Conservation (phyloP, 2,113 vertebrate genomes). For the Carassius gibelio region DNA sequence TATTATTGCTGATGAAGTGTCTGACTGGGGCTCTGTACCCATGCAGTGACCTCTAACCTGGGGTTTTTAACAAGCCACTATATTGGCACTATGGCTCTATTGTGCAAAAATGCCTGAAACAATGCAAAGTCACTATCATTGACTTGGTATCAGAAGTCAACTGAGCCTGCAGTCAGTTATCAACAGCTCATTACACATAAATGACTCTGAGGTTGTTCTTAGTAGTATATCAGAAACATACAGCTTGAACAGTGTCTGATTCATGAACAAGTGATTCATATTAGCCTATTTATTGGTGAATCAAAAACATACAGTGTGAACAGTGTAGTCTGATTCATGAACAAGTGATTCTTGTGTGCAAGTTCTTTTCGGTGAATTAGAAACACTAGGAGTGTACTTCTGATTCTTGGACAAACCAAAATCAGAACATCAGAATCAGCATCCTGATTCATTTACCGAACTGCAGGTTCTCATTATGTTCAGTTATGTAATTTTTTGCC, state of each 20-base stretch:
- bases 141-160: constrained; percentile 6
- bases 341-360: too few species aligned
- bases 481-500: too few species aligned
- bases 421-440: too few species aligned
- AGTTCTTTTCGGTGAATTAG: too few species aligned
- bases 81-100: constrained; percentile 8
- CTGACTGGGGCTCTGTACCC: constrained; percentile 31
- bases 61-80: constrained; percentile 15
- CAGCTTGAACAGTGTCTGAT: background rate
- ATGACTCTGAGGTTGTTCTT: background rate
- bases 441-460: too few species aligned
- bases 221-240: background rate
- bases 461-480: too few species aligned
- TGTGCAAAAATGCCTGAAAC: constrained; percentile 18
- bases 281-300: too few species aligned
- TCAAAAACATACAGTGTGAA: too few species aligned
- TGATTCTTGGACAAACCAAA: too few species aligned
- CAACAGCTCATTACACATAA: background rate
- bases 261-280: too few species aligned
- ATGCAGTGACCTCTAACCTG: constrained; percentile 38
- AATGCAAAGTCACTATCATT: background rate
- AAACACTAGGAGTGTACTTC: too few species aligned
- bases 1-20: constrained; percentile 48
- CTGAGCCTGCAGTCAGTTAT: constrained; percentile 4
- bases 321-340: too few species aligned